phyloP scores from a whole-genome alignment of 2,888 invertebrate genomes.

The Agelastica alni region DNA sequence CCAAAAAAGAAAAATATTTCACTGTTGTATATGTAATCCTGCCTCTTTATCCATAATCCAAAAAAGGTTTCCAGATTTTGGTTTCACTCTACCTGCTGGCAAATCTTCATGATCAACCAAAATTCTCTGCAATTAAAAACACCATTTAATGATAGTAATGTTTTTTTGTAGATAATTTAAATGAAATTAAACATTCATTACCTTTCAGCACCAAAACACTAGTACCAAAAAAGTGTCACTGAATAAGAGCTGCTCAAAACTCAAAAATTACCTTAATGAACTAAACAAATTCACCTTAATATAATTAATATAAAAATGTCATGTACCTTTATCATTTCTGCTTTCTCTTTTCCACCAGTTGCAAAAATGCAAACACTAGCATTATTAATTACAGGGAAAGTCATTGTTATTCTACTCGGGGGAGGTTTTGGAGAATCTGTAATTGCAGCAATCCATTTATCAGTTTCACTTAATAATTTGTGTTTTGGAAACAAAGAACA shows the following conservation, averaged over 20 bases:
- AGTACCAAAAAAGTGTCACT: no score
- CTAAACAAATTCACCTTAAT: no score
- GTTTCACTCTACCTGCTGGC: conserved; percentile 77
- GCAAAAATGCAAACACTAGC: conserved; percentile 84
- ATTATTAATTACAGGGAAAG: conserved; percentile 87
- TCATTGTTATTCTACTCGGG: conserved; percentile 85
- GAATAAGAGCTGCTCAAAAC: neutral
- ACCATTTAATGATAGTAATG: neutral
- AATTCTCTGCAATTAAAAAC: conserved; percentile 67
- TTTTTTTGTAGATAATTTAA: neutral
- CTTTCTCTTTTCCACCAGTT: conserved; percentile 82
- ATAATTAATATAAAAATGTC: no score
- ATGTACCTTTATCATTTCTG: conserved; percentile 82
- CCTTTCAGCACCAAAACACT: no score
- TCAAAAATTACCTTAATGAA: neutral
- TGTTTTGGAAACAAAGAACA: conserved; percentile 94
- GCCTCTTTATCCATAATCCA: conserved; percentile 68
- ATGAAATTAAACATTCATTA: no score
- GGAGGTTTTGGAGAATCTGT: conserved; percentile 97
- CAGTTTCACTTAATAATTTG: conserved; percentile 65
- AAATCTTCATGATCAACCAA: conserved; percentile 74
- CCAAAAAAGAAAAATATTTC: no score
- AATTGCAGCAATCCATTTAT: conserved; percentile 78
- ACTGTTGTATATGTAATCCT: conserved; percentile 46
- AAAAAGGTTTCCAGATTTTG: conserved; percentile 68